Evolutionary conservation across 2,888 invertebrate species (phyloP).

Genomic region (Nomada ruficornis): DNA sequence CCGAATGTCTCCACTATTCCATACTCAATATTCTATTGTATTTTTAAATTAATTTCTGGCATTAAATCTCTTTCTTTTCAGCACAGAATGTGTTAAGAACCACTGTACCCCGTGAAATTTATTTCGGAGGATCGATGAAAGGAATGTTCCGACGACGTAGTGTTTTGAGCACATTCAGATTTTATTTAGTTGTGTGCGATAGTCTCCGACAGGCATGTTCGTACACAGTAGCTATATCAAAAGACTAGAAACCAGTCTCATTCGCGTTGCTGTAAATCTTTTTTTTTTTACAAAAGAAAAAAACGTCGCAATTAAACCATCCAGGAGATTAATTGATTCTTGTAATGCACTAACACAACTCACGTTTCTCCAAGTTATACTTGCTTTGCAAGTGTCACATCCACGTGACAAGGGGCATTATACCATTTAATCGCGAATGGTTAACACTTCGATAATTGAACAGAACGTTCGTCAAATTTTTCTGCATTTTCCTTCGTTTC

Average conservation of each 20-base stretch:
- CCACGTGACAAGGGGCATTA: not conserved
- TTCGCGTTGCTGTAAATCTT: not conserved
- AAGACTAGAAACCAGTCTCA: slow-evolving; percentile 67
- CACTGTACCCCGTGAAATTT: not conserved
- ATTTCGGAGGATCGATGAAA: not conserved
- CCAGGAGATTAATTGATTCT: slow-evolving; percentile 17
- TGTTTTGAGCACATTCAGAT: slow-evolving; percentile 72
- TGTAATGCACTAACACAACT: not conserved
- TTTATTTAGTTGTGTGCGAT: slow-evolving; percentile 68
- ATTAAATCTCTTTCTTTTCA: not conserved
- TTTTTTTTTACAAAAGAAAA: too few relatives aligned
- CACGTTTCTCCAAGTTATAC: slow-evolving; percentile 8
- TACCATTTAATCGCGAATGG: not conserved
- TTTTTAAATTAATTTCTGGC: not conserved
- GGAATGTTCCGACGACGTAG: not conserved
- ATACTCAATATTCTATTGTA: not conserved
- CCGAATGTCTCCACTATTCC: not conserved
- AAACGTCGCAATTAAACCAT: too few relatives aligned
- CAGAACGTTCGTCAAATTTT: not conserved
- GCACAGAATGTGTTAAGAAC: not conserved
- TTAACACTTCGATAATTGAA: not conserved
- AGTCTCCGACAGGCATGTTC: slow-evolving; percentile 64
- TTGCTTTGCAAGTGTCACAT: not conserved
- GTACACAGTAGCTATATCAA: slow-evolving; percentile 70
- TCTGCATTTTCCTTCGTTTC: not conserved